Evolutionary conservation across 2,888 invertebrate species (phyloP), one percentile per base, ranked within the genome.

Genomic region (Drosophila algonquin): DNA sequence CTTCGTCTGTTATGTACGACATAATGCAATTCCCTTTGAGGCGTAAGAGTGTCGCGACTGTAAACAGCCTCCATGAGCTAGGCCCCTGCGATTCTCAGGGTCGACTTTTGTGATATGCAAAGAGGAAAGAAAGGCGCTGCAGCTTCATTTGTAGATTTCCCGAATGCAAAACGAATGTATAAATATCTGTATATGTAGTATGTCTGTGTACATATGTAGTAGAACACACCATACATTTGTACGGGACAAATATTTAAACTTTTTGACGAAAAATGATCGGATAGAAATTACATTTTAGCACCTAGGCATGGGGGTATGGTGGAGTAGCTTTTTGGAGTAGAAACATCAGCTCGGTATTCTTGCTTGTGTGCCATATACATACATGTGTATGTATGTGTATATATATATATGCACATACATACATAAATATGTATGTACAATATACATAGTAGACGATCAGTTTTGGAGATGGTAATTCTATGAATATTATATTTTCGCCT

Each of bases 1-100:
- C 76, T 63, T 21, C 55, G 54, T 40, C 46, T 71, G 74, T 62
- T 62, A 62, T 50, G 59, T 45, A 56, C 27, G 61, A 59, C 67
- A 72, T 74, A 76, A 65, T 61, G 62, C 51, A 21, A 27, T 45
- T 12, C 32, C 51, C 30, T 46, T 27, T 6, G 40, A 40, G 46
- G 47, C 18, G 12, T 18, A 30, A 40, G 40, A 40, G 40, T 40
- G 18, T 40, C 32, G 18, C 7, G 30, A 58, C 18, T 18, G 73
- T 14, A 45, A 54, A 48, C 45, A 44, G 46, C 8, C 16, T 14
- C 12, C 35, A 21, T 14, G 9, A 5, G 32, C n/a, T 21, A 47
- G 32, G 60, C 60, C 60, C 50, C 46, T 48, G 57, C 21, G 40
- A 16, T 24, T 16, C 27, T 59, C 58, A 59, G 30, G 55, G 46